Conservation (phyloP, 2,113 vertebrate species). For the Larimichthys crocea region DNA sequence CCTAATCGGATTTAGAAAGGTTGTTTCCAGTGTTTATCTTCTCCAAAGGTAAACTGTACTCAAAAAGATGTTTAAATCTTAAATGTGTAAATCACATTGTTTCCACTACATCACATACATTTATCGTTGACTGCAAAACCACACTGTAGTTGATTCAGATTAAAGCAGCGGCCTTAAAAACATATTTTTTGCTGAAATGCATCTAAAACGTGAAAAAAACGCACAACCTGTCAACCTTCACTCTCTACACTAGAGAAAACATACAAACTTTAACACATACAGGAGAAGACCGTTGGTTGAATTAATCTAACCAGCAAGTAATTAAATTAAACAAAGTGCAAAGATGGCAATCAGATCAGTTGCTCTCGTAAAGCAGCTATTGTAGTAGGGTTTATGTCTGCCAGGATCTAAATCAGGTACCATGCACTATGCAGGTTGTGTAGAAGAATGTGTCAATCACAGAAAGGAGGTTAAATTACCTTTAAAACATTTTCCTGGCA, state of each 20-base stretch:
- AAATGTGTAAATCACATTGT: not conserved
- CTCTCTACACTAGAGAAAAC: not conserved
- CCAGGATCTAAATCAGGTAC: not conserved
- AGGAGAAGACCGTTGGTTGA: not conserved
- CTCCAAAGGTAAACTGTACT: constrained; percentile 43
- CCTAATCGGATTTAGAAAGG: constrained; percentile 67
- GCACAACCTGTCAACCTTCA: not conserved
- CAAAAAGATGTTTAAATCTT: constrained; percentile 35
- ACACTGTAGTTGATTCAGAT: not conserved
- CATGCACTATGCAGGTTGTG: not conserved
- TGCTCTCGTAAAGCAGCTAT: not conserved
- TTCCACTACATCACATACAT: not conserved
- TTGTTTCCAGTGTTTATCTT: constrained; percentile 57
- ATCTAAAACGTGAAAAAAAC: not conserved
- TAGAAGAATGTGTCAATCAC: not conserved
- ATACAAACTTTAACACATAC: not conserved
- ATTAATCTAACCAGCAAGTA: constrained; percentile 20
- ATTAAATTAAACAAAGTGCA: constrained; percentile 48
- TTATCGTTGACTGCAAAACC: not conserved
- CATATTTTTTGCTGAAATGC: not conserved
- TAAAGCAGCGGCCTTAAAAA: not conserved
- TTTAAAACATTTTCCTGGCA: not conserved
- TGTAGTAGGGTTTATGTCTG: not conserved
- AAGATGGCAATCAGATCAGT: constrained; percentile 48
- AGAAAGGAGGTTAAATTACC: constrained; percentile 15